Conservation (phyloP, 2,888 invertebrate genomes). For the Polietes domitor region DNA sequence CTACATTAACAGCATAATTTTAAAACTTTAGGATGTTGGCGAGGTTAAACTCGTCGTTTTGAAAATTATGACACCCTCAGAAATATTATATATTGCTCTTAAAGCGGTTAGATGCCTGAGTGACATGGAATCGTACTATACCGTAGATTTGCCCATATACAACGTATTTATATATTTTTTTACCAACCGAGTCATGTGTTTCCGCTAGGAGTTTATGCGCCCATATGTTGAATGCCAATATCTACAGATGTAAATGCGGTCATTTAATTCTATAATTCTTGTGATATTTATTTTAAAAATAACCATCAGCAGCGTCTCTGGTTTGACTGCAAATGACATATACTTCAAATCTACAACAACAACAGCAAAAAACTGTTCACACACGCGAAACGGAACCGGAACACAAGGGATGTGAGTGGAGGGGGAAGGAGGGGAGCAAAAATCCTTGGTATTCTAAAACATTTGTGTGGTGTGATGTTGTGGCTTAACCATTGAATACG, state of each 20-base stretch:
- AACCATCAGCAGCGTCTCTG: slow-evolving; percentile 38
- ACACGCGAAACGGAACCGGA: slow-evolving; percentile 23
- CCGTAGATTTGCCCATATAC: no score
- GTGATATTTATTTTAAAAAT: slow-evolving; percentile 25
- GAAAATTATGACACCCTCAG: no score
- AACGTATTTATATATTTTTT: no score
- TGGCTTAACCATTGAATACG: neutral
- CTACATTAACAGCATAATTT: no score
- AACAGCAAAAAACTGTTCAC: slow-evolving; percentile 30
- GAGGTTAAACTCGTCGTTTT: no score
- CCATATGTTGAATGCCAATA: neutral
- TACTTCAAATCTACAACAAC: slow-evolving; percentile 33
- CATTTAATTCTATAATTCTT: neutral
- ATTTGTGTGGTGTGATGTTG: slow-evolving; percentile 8
- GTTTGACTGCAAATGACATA: slow-evolving; percentile 53
- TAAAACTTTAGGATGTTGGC: no score
- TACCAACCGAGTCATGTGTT: no score
- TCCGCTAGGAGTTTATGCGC: no score
- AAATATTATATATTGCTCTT: no score
- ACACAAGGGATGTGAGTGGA: neutral
- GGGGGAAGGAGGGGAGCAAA: neutral
- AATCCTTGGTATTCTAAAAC: slow-evolving; percentile 40
- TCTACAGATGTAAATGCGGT: neutral
- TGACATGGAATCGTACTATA: no score
- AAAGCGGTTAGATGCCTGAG: no score